phyloP scores from a whole-genome alignment of 2,113 vertebrate species.

The Eulemur rufifrons region DNA sequence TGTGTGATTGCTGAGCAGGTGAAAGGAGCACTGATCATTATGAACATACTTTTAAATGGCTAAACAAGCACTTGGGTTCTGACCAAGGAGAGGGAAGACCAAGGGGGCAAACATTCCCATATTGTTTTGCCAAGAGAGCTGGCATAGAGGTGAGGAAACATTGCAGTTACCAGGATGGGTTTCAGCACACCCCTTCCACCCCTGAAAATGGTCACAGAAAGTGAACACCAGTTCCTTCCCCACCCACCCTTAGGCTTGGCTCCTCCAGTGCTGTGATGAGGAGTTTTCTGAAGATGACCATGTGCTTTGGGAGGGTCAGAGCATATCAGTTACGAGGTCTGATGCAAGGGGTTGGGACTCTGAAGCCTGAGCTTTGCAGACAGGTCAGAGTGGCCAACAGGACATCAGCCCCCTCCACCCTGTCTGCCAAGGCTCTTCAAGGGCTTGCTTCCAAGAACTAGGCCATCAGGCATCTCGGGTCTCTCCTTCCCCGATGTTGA shows the following conservation, averaged over 20 bases:
- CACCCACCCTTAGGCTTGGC: background rate
- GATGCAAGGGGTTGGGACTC: background rate
- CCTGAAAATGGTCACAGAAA: background rate
- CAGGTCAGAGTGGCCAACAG: background rate
- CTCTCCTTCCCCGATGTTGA: background rate
- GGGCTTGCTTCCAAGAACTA: background rate
- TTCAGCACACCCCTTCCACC: background rate
- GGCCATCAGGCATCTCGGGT: background rate
- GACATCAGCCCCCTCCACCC: background rate
- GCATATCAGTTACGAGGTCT: background rate
- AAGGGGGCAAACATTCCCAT: background rate
- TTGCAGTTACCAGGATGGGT: background rate
- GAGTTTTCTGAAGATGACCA: background rate
- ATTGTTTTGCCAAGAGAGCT: background rate
- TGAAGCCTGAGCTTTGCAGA: background rate
- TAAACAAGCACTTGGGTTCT: background rate
- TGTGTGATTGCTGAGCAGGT: background rate
- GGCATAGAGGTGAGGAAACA: background rate
- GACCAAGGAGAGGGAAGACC: background rate
- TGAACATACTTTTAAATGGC: background rate
- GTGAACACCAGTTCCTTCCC: background rate
- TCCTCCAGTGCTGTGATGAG: background rate
- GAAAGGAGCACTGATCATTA: background rate
- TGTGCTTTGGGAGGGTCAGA: background rate
- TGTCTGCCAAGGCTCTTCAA: background rate